Conservation (phyloP, 2,113 vertebrate genomes). For the Gambusia affinis region DNA sequence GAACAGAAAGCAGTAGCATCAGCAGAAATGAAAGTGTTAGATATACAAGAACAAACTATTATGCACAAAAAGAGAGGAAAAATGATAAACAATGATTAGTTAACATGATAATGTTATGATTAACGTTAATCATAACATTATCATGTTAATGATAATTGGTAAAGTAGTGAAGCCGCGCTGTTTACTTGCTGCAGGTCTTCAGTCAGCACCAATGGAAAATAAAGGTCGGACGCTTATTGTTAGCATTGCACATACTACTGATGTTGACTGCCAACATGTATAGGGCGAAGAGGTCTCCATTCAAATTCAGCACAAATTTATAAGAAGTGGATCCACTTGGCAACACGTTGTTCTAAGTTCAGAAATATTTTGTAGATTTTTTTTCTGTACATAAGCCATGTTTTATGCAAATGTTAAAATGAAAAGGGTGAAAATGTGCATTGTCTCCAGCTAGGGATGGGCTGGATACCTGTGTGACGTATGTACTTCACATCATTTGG, state of each 20-base stretch:
- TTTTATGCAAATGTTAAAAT: slow-evolving; percentile 13
- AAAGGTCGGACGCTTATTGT: slow-evolving; percentile 31
- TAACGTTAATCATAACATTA: neutral
- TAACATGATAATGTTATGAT: too few species aligned
- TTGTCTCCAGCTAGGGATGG: neutral
- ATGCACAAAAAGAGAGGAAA: too few species aligned
- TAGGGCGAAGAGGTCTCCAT: slow-evolving; percentile 4
- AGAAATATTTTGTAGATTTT: neutral
- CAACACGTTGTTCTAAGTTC: neutral
- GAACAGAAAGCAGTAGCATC: too few species aligned
- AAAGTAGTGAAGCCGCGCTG: slow-evolving; percentile 14
- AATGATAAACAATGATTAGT: too few species aligned
- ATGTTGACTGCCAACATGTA: slow-evolving; percentile 16
- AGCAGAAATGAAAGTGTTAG: too few species aligned
- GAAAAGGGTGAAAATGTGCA: neutral
- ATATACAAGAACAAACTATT: too few species aligned
- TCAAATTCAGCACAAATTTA: slow-evolving; percentile 7
- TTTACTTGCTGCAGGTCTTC: slow-evolving; percentile 35
- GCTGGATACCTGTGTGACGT: neutral
- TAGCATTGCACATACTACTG: slow-evolving; percentile 63
- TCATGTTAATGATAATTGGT: neutral
- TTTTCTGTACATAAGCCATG: neutral
- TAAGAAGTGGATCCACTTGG: neutral
- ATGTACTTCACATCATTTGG: too few species aligned
- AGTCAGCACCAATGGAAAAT: slow-evolving; percentile 29